phyloP scores from a whole-genome alignment of 1,140 invertebrate species.

The Conopomorpha cramerella region DNA sequence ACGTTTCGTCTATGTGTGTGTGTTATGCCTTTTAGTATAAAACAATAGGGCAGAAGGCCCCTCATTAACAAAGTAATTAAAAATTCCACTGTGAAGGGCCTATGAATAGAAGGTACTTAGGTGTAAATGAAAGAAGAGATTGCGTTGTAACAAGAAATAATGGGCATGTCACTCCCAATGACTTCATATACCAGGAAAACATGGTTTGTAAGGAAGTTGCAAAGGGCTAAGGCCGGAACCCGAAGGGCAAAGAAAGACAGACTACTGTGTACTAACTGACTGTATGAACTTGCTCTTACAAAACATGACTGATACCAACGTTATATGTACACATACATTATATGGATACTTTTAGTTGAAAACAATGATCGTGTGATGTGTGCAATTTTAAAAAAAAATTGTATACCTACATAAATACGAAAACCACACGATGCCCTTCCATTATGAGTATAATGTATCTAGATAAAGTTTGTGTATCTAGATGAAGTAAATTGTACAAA shows the following conservation, averaged over 20 bases:
- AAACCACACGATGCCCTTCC: not conserved
- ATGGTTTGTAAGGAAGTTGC: slow-evolving; percentile 16
- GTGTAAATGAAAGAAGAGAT: slow-evolving; percentile 46
- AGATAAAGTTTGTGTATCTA: not conserved
- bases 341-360: too few species aligned
- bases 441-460: not conserved
- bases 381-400: not conserved
- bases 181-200: slow-evolving; percentile 47
- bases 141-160: slow-evolving; percentile 33
- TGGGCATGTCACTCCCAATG: slow-evolving; percentile 58
- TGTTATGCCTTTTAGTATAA: too few species aligned
- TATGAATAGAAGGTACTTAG: slow-evolving; percentile 12
- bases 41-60: too few species aligned
- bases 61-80: slow-evolving; percentile 29
- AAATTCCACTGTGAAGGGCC: slow-evolving; percentile 14
- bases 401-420: not conserved
- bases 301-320: not conserved
- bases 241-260: not conserved
- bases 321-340: not conserved
- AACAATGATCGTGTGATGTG: too few species aligned
- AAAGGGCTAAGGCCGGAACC: slow-evolving; percentile 17
- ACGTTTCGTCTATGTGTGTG: too few species aligned
- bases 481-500: not conserved
- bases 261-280: not conserved
- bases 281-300: not conserved